Percentiles rank a stretch among this genome's conserved stretches.
These are phyloP conservation scores for Cerceris ruficornis DNA, from an alignment of 2,888 invertebrate species.

Conservation along the genomic window DNA sequence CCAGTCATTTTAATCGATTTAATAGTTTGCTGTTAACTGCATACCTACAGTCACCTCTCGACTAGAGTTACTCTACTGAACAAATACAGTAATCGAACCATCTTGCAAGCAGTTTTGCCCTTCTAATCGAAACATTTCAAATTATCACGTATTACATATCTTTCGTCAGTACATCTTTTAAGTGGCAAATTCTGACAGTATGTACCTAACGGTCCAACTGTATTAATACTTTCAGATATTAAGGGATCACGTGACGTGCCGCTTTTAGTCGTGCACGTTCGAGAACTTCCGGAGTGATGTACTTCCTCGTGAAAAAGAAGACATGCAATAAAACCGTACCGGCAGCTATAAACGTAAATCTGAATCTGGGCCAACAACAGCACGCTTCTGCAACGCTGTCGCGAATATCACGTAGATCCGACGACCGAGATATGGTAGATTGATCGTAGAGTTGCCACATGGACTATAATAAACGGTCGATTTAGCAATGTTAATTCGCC, in stretches of 20 bases:
- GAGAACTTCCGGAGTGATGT: not conserved
- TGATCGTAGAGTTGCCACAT: conserved; percentile 28
- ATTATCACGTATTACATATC: too few species aligned
- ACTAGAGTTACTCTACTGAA: too few species aligned
- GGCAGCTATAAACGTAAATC: conserved; percentile 33
- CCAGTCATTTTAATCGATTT: too few species aligned
- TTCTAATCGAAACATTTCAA: too few species aligned
- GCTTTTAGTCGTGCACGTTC: not conserved
- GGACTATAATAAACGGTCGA: conserved; percentile 27
- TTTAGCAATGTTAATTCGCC: conserved; percentile 34
- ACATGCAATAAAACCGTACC: conserved; percentile 20
- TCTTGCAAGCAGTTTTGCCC: too few species aligned
- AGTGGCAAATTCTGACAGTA: too few species aligned
- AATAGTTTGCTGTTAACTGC: too few species aligned
- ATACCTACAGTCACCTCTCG: too few species aligned
- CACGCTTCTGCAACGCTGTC: conserved; percentile 32
- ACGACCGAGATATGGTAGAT: conserved; percentile 32
- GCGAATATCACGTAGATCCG: conserved; percentile 31
- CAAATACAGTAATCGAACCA: too few species aligned
- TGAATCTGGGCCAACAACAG: conserved; percentile 44
- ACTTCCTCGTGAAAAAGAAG: not conserved
- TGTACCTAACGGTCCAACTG: too few species aligned
- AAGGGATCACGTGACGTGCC: not conserved
- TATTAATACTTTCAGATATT: too few species aligned
- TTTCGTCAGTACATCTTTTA: too few species aligned